Evolutionary conservation across 2,888 invertebrate species (phyloP).

Genomic region (Sinelater perroti): DNA sequence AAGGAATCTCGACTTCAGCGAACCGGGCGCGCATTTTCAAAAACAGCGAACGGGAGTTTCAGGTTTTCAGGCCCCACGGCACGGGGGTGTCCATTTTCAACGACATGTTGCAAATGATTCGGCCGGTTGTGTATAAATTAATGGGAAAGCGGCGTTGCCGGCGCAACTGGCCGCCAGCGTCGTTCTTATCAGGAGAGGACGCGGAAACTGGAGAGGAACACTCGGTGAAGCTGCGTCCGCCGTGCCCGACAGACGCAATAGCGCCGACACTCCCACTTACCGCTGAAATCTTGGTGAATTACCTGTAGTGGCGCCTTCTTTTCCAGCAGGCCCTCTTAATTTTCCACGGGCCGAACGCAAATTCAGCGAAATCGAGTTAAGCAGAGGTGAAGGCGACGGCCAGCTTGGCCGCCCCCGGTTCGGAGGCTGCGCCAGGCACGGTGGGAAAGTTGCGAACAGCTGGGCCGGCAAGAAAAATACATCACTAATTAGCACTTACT

Average conservation of each 20-base stretch:
- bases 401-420: too few relatives aligned
- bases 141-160: constrained; percentile 25
- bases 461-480: too few relatives aligned
- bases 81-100: constrained; percentile 2
- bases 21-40: constrained; percentile 1
- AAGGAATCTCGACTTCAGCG: not conserved
- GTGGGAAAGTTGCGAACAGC: too few relatives aligned
- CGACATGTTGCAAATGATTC: constrained; percentile 9
- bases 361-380: constrained; percentile 39
- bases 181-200: constrained; percentile 55
- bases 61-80: constrained; percentile 15
- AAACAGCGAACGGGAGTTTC: not conserved
- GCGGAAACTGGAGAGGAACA: constrained; percentile 57
- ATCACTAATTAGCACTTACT: too few relatives aligned
- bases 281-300: constrained; percentile 52
- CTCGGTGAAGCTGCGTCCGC: constrained; percentile 55
- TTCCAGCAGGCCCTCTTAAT: constrained; percentile 46
- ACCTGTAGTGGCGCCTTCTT: constrained; percentile 45
- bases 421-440: too few relatives aligned
- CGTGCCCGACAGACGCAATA: constrained; percentile 50
- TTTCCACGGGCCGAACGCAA: constrained; percentile 36
- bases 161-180: constrained; percentile 43
- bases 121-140: not conserved
- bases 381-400: too few relatives aligned
- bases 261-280: constrained; percentile 57